phyloP scores from a whole-genome alignment of 2,888 invertebrate genomes.

The Oxyscelio sp. region DNA sequence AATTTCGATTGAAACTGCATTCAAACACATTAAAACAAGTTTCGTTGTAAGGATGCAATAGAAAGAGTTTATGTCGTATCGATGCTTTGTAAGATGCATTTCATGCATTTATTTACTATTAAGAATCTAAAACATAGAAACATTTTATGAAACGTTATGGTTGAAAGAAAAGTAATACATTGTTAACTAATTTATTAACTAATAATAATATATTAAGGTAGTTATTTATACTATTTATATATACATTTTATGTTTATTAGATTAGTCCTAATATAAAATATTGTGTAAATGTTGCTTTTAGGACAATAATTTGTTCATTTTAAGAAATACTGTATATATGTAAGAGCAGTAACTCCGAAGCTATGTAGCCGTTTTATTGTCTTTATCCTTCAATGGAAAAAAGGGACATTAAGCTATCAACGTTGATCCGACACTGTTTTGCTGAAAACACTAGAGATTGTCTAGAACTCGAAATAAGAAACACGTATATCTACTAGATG shows the following conservation, averaged over 20 bases:
- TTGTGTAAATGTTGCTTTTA: background rate
- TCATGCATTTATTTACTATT: slow-evolving; percentile 50
- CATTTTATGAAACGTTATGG: slow-evolving; percentile 2
- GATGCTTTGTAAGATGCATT: slow-evolving; percentile 39
- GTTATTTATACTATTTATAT: no score
- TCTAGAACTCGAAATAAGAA: slow-evolving; percentile 61
- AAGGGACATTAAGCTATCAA: slow-evolving; percentile 71
- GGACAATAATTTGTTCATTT: background rate
- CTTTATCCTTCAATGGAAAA: slow-evolving; percentile 61
- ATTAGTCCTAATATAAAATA: no score
- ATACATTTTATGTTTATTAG: no score
- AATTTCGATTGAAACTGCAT: slow-evolving; percentile 57
- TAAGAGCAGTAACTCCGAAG: slow-evolving; percentile 26
- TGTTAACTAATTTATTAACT: no score
- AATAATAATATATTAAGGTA: no score
- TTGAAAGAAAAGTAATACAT: no score
- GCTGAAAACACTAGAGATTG: slow-evolving; percentile 69
- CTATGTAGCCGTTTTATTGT: slow-evolving; percentile 48
- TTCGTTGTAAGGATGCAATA: slow-evolving; percentile 44
- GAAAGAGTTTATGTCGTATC: slow-evolving; percentile 48
- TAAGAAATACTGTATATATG: slow-evolving; percentile 20
- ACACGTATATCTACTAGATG: slow-evolving; percentile 57
- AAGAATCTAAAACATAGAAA: background rate
- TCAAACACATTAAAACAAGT: slow-evolving; percentile 62
- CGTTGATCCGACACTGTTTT: slow-evolving; percentile 61